Base-by-base conservation (phyloP, 1,140 invertebrate genomes). In the Zaprionus capensis region DNA sequence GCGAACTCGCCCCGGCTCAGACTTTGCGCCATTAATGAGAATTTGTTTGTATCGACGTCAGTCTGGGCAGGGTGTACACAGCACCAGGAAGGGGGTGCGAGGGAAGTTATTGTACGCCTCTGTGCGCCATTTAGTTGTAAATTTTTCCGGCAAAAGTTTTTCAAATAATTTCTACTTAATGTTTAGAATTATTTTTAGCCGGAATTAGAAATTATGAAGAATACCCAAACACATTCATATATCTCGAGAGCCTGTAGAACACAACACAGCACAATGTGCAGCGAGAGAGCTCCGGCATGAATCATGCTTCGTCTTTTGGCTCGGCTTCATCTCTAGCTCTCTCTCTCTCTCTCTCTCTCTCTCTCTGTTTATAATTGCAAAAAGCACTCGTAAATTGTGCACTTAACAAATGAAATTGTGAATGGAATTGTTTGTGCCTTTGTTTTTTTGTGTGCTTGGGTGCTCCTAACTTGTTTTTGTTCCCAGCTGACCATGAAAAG, bases 31-130 rank as follows among this genome's bases (percentile, higher is more conserved):
- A 90, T 90, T 88, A 88, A 88, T 88, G 85, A 88, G 85, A 88
- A 88, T 90, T 88, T 88, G 85, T 88, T 88, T 88, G 81, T 88
- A 88, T 88, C 85, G 84, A 88, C 85, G 84, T 81, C 66, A 84
- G 85, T 79, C 74, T 72, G 56, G 31, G 74, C 62, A 57, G 44
- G 70, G 24, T 36, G 28, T 56, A 49, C 49, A 6, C 51, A 26
- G 17, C 24, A 20, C 44, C 44, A 20, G 44, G 4, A n/a, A 14
- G 38, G 38, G 44, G 44, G 7, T 11, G 46, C 20, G 11, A 9
- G 22, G 46, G 46, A 20, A 24, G 20, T 51, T 51, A 24, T 51
- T 51, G 24, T 66, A 14, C 31, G 64, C 36, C 46, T 51, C 46
- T 57, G 62, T 68, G 62, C 68, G 55, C 44, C 66, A 41, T 73